Base-by-base conservation (phyloP, 2,888 invertebrate genomes). In the Amaurobius ferox region DNA sequence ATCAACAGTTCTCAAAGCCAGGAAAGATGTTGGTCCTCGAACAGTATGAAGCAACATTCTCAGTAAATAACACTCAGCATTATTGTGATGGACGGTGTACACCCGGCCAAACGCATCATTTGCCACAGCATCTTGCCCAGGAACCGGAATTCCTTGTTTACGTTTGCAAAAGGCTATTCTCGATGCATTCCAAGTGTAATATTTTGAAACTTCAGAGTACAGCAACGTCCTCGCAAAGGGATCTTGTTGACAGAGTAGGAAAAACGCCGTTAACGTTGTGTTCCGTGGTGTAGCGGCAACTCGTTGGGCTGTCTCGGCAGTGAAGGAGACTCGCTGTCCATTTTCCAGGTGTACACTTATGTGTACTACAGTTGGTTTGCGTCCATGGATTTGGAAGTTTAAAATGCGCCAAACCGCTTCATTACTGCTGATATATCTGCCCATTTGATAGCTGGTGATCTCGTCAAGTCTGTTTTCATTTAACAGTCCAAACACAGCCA, bases 251-350 rank as follows among this genome's bases (percentile, higher is more conserved):
- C 44, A 44, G 7, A 44, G 44, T 16, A 16, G 9, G 44, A 44
- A 44, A 44, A 44, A 44, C 1, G 44, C 44, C 44, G n/a, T 44
- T 11, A 44, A 16, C 2, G 44, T 44, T 6, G 44, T 44, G 44
- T 44, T 44, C 2, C 2, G 9, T 11, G 44, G 44, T 16, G 44
- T 6, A 11, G 2, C 6, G 9, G 44, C 16, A 16, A 2, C n/a
- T 44, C 16, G 2, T 11, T 13, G 16, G 9, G n/a, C 44, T 16
- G 9, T 79, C n/a, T 44, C 44, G 9, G 88, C 87, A 30, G 89
- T 91, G 71, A 91, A 91, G 76, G 90, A 91, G 30, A 91, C 88
- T 44, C 89, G 87, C 86, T 90, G 89, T 55, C 89, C 89, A 88
- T 89, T 90, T 89, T 90, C 89, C 78, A 90, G 86, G 77, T 90